phyloP scores from a whole-genome alignment of 2,888 invertebrate species.

The Drosophila stalkeri region DNA sequence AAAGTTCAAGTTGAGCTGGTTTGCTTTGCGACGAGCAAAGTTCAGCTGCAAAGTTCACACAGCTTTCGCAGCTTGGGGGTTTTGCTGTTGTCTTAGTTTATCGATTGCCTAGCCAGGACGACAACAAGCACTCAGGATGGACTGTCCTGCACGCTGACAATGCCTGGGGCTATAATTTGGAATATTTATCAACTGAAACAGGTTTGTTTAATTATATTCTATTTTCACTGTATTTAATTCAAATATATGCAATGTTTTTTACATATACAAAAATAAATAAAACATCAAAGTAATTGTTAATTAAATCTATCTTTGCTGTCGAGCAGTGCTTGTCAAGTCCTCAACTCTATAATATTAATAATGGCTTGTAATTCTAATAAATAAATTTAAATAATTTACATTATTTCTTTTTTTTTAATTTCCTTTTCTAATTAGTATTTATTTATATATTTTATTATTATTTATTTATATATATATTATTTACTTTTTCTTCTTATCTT shows the following conservation, averaged over 20 bases:
- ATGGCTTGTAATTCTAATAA: too few relatives aligned
- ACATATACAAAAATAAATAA: too few relatives aligned
- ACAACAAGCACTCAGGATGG: neutral
- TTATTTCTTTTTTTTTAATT: neutral
- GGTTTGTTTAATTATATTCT: too few relatives aligned
- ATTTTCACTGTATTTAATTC: neutral
- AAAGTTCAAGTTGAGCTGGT: slow-evolving; percentile 24
- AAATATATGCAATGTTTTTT: too few relatives aligned
- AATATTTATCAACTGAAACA: neutral
- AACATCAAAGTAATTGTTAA: too few relatives aligned
- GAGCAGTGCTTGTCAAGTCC: neutral
- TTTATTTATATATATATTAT: too few relatives aligned
- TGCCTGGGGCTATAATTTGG: too few relatives aligned
- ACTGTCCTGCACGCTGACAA: neutral
- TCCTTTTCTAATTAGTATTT: too few relatives aligned
- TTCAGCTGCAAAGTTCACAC: slow-evolving; percentile 42
- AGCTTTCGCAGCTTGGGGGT: slow-evolving; percentile 12
- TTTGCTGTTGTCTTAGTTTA: slow-evolving; percentile 15
- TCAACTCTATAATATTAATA: too few relatives aligned
- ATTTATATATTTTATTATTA: too few relatives aligned
- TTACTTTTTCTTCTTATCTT: too few relatives aligned
- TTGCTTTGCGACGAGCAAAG: slow-evolving; percentile 28
- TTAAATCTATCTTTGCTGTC: neutral
- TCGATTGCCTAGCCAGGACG: slow-evolving; percentile 13
- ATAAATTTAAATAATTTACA: too few relatives aligned